Evolutionary conservation across 1,140 invertebrate species (phyloP).

Genomic region (Drosophila sechellia): DNA sequence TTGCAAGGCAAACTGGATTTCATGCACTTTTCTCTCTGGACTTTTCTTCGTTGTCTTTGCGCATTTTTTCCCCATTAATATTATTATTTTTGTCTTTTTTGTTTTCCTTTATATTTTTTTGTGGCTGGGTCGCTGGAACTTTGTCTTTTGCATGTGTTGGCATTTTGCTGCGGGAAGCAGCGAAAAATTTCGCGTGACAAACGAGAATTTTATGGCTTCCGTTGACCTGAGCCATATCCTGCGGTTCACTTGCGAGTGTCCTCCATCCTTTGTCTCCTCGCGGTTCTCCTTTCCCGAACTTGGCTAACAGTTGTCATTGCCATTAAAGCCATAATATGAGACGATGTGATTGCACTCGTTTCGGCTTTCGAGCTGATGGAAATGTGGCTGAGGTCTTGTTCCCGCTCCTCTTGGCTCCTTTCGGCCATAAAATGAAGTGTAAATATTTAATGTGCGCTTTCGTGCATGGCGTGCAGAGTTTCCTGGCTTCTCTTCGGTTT

Average conservation of each 20-base stretch:
- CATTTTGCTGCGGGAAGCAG: constrained; percentile 64
- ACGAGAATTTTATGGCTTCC: constrained; percentile 84
- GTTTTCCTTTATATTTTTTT: constrained; percentile 19
- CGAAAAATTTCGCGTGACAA: constrained; percentile 83
- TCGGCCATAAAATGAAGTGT: constrained; percentile 81
- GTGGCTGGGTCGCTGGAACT: constrained; percentile 53
- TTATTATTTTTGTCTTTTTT: constrained; percentile 68
- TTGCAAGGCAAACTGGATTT: constrained; percentile 55
- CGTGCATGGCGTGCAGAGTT: constrained; percentile 73
- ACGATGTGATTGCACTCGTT: constrained; percentile 74
- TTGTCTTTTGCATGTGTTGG: constrained; percentile 82
- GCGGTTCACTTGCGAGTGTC: constrained; percentile 66
- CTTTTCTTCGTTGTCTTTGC: constrained; percentile 36
- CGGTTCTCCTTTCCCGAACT: constrained; percentile 37
- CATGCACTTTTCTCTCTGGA: constrained; percentile 8
- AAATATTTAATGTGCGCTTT: constrained; percentile 84
- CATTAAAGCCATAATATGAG: constrained; percentile 80
- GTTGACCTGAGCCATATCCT: constrained; percentile 84
- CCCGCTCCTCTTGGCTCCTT: constrained; percentile 23
- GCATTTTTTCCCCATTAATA: constrained; percentile 79
- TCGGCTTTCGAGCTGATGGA: constrained; percentile 44
- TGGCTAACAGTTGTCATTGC: constrained; percentile 79
- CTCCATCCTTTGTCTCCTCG: constrained; percentile 46
- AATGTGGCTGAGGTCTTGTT: constrained; percentile 21
- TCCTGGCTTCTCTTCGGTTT: constrained; percentile 23